phyloP scores from a whole-genome alignment of 2,113 vertebrate species.

The Odocoileus virginianus region DNA sequence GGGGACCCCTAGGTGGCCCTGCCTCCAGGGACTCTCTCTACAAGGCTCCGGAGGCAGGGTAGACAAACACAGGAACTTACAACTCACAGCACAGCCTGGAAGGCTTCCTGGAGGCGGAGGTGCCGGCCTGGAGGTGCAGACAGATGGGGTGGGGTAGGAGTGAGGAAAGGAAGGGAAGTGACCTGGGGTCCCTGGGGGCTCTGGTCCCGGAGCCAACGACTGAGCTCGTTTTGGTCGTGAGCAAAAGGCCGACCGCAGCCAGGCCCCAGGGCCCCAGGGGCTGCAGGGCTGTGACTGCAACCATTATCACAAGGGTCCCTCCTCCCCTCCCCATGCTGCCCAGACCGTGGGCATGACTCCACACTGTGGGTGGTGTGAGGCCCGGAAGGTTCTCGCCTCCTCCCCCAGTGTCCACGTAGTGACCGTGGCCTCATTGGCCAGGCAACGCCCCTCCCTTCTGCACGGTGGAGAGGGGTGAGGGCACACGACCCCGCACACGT shows the following conservation, averaged over 20 bases:
- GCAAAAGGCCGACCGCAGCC: neutral
- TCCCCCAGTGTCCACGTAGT: fast-evolving
- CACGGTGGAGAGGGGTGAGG: neutral
- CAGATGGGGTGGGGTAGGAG: neutral
- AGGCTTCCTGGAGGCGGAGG: neutral
- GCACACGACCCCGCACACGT: neutral
- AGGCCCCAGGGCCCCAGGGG: neutral
- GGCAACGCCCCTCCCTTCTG: fast-evolving
- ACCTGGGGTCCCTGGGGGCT: neutral
- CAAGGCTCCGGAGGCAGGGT: neutral
- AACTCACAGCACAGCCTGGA: neutral
- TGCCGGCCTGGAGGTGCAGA: fast-evolving
- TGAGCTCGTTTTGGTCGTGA: neutral
- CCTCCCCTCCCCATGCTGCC: neutral
- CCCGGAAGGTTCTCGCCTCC: neutral
- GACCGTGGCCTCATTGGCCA: neutral
- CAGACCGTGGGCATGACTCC: fast-evolving
- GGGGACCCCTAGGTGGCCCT: neutral
- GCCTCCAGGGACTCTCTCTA: neutral
- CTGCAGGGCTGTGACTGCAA: neutral
- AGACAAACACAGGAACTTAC: neutral
- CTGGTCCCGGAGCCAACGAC: neutral
- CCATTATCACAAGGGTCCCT: fast-evolving
- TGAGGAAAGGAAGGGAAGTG: neutral
- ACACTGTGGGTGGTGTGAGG: too few relatives aligned